phyloP scores from a whole-genome alignment of 53 echinoderm and acorn worm species.

The Actinopyga echinites region DNA sequence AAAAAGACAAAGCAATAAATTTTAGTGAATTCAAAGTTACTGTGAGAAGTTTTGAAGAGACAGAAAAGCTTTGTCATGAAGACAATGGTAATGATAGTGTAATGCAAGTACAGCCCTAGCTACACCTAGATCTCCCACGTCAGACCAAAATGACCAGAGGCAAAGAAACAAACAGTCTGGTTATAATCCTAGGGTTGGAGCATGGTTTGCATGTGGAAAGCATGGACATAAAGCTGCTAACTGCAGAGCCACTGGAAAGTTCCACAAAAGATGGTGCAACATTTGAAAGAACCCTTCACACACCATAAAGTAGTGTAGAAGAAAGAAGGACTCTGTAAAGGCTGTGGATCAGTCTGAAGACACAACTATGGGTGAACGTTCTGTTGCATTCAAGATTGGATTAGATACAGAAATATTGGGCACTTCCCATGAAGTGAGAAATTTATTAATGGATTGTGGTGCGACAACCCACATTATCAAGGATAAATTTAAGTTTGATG shows the following conservation, averaged over 20 bases:
- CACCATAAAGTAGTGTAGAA: conserved; percentile 17
- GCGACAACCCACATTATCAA: conserved; percentile 48
- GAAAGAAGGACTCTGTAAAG: conserved; percentile 16
- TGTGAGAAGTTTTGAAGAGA: conserved; percentile 12
- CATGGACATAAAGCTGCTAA: neutral
- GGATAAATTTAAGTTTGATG: conserved; percentile 18
- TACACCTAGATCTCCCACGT: neutral
- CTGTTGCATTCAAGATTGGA: neutral
- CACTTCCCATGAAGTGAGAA: neutral
- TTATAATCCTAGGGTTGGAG: too few species aligned
- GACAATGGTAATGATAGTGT: neutral
- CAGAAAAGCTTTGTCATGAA: neutral
- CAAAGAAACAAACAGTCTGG: neutral
- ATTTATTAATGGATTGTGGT: conserved; percentile 35
- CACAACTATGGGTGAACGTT: neutral
- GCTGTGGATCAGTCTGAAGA: neutral
- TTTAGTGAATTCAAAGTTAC: conserved; percentile 19
- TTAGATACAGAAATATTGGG: neutral
- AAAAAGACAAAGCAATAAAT: conserved; percentile 5
- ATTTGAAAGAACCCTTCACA: neutral
- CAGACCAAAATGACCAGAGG: neutral
- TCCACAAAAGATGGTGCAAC: neutral
- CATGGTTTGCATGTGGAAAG: neutral
- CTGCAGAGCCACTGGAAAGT: neutral
- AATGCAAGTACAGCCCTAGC: neutral